These are phyloP conservation scores for Tenthredo amoena DNA, from an alignment of 2,888 invertebrate species.

Conservation along the genomic window DNA sequence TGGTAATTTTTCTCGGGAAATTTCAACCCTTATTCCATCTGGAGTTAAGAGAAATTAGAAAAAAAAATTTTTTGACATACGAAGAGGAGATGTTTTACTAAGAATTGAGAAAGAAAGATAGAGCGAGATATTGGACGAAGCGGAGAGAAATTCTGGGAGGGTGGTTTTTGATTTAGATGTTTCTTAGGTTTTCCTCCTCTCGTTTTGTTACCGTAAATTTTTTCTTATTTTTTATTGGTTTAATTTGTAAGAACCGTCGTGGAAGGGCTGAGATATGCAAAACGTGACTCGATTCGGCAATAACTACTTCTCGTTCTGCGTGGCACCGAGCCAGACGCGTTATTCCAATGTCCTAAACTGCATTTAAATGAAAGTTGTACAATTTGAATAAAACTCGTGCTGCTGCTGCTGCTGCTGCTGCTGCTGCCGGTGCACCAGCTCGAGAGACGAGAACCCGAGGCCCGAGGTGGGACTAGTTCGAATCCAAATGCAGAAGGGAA, in stretches of 20 bases:
- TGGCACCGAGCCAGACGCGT: conserved; percentile 61
- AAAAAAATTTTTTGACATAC: background rate
- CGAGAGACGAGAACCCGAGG: background rate
- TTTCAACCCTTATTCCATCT: background rate
- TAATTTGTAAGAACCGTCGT: conserved; percentile 12
- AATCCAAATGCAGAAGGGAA: background rate
- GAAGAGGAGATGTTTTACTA: background rate
- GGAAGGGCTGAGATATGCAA: conserved; percentile 56
- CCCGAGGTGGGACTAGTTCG: background rate
- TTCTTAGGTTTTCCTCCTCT: background rate
- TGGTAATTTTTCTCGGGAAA: background rate
- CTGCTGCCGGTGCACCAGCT: background rate
- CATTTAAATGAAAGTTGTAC: conserved; percentile 59
- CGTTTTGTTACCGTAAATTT: background rate
- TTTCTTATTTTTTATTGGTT: background rate
- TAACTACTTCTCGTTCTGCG: conserved; percentile 57
- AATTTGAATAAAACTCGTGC: conserved; percentile 37
- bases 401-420: background rate
- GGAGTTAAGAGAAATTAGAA: background rate
- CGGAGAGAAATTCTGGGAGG: background rate
- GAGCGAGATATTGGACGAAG: background rate
- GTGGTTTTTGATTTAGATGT: background rate
- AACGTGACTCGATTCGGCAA: conserved; percentile 63
- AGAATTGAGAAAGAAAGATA: background rate
- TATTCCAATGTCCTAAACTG: conserved; percentile 61